Conservation (phyloP, 2,888 invertebrate genomes). For the Aplocera efformata region DNA sequence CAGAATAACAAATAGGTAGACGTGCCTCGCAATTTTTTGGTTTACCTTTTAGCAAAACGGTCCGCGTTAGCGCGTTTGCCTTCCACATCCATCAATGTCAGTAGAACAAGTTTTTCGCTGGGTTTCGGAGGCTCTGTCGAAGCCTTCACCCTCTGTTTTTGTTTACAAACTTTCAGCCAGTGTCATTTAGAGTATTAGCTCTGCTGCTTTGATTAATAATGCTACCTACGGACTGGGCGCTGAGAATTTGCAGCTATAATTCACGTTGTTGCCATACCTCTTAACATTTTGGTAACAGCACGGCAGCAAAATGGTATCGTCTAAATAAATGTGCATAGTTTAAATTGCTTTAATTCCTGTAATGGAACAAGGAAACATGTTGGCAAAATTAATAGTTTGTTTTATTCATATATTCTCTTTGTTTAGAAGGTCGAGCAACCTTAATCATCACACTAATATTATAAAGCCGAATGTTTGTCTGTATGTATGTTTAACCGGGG, state of each 20-base stretch:
- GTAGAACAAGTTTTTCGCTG: constrained; percentile 66
- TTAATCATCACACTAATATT: no score
- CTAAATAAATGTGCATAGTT: neutral
- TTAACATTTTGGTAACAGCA: constrained; percentile 5
- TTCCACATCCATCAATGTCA: constrained; percentile 74
- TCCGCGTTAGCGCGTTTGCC: constrained; percentile 49
- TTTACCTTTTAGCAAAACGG: constrained; percentile 52
- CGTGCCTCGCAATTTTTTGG: constrained; percentile 34
- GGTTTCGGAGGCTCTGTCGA: constrained; percentile 60
- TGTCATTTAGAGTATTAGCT: constrained; percentile 63
- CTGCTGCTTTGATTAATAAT: constrained; percentile 51
- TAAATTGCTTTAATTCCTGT: neutral
- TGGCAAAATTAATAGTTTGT: neutral
- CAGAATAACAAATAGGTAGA: constrained; percentile 38
- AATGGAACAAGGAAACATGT: constrained; percentile 1
- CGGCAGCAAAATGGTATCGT: constrained; percentile 2
- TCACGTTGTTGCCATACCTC: constrained; percentile 15
- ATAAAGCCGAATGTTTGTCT: no score
- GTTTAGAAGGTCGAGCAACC: no score
- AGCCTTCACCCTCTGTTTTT: constrained; percentile 63
- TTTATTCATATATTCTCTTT: no score
- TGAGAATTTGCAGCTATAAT: constrained; percentile 16
- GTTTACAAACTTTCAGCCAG: constrained; percentile 66
- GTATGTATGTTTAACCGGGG: no score
- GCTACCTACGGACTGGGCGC: constrained; percentile 32